Evolutionary conservation across 2,888 invertebrate genomes (phyloP).

Genomic region (Cryptocephalus primarius): DNA sequence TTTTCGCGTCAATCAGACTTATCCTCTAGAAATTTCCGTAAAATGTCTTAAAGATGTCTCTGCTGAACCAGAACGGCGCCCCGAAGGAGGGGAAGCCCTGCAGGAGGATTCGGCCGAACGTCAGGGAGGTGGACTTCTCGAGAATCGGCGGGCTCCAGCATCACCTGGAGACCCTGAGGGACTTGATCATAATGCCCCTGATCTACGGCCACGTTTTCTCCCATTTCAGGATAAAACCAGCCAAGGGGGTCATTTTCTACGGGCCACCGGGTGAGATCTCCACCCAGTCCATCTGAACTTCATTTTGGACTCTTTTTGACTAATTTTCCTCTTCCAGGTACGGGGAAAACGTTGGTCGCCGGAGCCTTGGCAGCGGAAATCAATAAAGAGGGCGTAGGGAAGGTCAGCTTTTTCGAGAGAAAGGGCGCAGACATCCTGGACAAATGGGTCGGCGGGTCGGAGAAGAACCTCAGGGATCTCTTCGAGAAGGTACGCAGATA

Average conservation of each 20-base stretch:
- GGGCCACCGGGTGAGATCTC: slow-evolving; percentile 30
- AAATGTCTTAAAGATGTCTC: slow-evolving; percentile 10
- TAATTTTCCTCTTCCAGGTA: slow-evolving; percentile 19
- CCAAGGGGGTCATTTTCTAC: slow-evolving; percentile 32
- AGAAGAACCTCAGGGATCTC: slow-evolving; percentile 29
- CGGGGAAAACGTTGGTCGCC: slow-evolving; percentile 35
- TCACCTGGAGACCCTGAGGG: slow-evolving; percentile 29
- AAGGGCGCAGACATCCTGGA: slow-evolving; percentile 35
- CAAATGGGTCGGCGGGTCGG: slow-evolving; percentile 36
- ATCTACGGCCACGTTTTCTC: slow-evolving; percentile 30
- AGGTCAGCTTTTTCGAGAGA: slow-evolving; percentile 31
- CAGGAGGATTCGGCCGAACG: slow-evolving; percentile 7
- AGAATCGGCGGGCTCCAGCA: slow-evolving; percentile 30
- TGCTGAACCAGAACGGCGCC: slow-evolving; percentile 13
- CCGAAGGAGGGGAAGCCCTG: slow-evolving; percentile 7
- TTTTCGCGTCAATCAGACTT: too few relatives aligned
- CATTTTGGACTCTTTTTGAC: too few relatives aligned
- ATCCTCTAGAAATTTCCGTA: too few relatives aligned
- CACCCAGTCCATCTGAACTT: too few relatives aligned
- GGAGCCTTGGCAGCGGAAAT: slow-evolving; percentile 33
- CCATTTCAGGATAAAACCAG: slow-evolving; percentile 32
- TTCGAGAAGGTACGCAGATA: slow-evolving; percentile 26
- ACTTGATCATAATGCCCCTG: slow-evolving; percentile 32
- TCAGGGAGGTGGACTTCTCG: slow-evolving; percentile 26
- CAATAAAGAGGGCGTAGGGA: slow-evolving; percentile 27